Conservation (phyloP, 2,888 invertebrate species). For the Cataglyphis livida region DNA sequence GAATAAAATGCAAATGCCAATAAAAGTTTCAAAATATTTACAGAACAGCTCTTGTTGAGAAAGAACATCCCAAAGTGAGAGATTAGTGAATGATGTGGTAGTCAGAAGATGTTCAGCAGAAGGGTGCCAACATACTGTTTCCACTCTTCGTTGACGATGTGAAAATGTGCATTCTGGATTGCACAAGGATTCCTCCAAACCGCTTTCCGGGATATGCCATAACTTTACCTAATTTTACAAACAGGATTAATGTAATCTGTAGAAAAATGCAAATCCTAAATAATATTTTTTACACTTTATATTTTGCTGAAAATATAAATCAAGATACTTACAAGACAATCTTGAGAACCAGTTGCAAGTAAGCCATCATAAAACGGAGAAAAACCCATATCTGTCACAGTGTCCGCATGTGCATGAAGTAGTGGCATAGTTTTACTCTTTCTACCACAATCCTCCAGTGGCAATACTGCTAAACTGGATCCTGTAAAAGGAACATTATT, state of each 20-base stretch:
- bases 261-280: neutral
- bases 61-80: constrained; percentile 95
- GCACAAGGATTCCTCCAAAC: constrained; percentile 91
- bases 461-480: constrained; percentile 95
- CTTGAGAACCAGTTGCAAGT: constrained; percentile 95
- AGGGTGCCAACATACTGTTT: constrained; percentile 96
- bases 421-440: constrained; percentile 95
- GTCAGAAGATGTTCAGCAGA: constrained; percentile 95
- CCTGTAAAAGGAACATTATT: constrained; percentile 85
- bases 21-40: constrained; percentile 83
- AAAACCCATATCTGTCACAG: constrained; percentile 97
- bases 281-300: neutral
- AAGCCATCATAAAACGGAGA: constrained; percentile 98
- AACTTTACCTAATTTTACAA: constrained; percentile 90
- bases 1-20: neutral
- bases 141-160: constrained; percentile 94
- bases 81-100: constrained; percentile 92
- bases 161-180: constrained; percentile 93
- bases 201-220: constrained; percentile 95
- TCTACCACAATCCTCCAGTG: constrained; percentile 95
- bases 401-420: constrained; percentile 94
- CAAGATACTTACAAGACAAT: constrained; percentile 89
- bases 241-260: neutral
- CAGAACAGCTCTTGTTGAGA: constrained; percentile 93
- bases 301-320: neutral